These are phyloP conservation scores for Cantharis flavilabris DNA, from an alignment of 2,888 invertebrate species.

Conservation along the genomic window DNA sequence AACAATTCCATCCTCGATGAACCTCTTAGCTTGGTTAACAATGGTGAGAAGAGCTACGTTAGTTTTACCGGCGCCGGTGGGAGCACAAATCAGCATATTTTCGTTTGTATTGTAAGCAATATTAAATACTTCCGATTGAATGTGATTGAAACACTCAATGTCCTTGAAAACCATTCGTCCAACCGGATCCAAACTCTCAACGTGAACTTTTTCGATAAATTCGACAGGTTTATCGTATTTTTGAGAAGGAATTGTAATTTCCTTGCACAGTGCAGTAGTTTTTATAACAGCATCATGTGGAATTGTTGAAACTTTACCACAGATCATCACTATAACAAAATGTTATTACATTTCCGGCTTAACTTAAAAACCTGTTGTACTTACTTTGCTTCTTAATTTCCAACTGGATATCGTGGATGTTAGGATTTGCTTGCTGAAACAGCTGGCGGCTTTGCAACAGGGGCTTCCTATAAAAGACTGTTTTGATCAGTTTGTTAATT, in stretches of 20 bases:
- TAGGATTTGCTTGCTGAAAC: neutral
- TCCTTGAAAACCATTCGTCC: conserved; percentile 89
- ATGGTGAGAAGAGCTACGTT: conserved; percentile 95
- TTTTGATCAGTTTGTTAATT: neutral
- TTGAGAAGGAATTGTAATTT: conserved; percentile 81
- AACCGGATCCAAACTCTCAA: conserved; percentile 64
- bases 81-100: conserved; percentile 96
- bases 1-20: conserved; percentile 80
- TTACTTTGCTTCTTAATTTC: conserved; percentile 15
- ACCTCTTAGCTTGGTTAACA: conserved; percentile 85
- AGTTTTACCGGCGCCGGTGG: conserved; percentile 99
- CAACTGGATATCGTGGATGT: conserved; percentile 17
- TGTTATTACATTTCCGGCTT: neutral
- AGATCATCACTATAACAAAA: conserved; percentile 37
- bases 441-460: neutral
- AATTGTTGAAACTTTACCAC: conserved; percentile 52
- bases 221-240: conserved; percentile 61
- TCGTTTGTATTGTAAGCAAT: conserved; percentile 96
- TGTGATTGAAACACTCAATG: conserved; percentile 84
- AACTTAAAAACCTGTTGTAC: neutral
- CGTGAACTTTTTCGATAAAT: conserved; percentile 59
- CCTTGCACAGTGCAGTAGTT: conserved; percentile 78
- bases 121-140: conserved; percentile 94
- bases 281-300: conserved; percentile 79
- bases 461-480: neutral